Percentiles rank a stretch among this genome's conserved stretches.
Conservation (phyloP, 2,113 vertebrate species). For the Synchiropus splendidus region DNA sequence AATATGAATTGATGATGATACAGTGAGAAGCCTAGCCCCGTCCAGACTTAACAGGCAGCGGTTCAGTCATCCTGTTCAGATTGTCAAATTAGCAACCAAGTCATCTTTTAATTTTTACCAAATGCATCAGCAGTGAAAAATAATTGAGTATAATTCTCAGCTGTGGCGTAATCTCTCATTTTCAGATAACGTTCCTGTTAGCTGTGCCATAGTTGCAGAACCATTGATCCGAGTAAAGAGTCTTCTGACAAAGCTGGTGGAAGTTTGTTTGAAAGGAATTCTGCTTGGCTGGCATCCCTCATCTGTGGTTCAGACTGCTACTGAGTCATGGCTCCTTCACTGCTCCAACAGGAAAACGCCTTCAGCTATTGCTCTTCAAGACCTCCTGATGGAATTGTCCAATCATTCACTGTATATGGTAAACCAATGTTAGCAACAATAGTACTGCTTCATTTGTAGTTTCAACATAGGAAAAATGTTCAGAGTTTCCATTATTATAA, state of each 20-base stretch:
- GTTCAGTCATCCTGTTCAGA: too few relatives aligned
- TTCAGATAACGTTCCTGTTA: constrained; percentile 42
- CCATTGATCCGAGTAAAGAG: constrained; percentile 71
- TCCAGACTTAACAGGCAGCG: too few relatives aligned
- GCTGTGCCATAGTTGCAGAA: constrained; percentile 69
- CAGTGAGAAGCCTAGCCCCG: too few relatives aligned
- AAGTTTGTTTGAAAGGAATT: constrained; percentile 69
- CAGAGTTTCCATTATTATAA: too few relatives aligned
- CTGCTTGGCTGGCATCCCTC: constrained; percentile 59
- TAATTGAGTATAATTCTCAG: too few relatives aligned
- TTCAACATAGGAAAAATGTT: too few relatives aligned
- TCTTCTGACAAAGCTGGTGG: constrained; percentile 53
- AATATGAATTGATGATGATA: too few relatives aligned
- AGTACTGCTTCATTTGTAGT: too few relatives aligned
- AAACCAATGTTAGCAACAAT: too few relatives aligned
- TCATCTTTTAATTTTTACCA: too few relatives aligned
- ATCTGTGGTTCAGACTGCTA: constrained; percentile 35
- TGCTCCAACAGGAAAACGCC: constrained; percentile 13
- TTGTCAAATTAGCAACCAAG: too few relatives aligned
- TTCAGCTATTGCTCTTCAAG: constrained; percentile 46
- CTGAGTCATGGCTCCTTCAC: constrained; percentile 77
- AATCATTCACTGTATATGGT: constrained; percentile 72
- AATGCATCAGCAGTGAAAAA: too few relatives aligned
- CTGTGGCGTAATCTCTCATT: not conserved
- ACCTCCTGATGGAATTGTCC: constrained; percentile 61